Conservation (phyloP, 2,113 vertebrate genomes). For the Mellivora capensis region DNA sequence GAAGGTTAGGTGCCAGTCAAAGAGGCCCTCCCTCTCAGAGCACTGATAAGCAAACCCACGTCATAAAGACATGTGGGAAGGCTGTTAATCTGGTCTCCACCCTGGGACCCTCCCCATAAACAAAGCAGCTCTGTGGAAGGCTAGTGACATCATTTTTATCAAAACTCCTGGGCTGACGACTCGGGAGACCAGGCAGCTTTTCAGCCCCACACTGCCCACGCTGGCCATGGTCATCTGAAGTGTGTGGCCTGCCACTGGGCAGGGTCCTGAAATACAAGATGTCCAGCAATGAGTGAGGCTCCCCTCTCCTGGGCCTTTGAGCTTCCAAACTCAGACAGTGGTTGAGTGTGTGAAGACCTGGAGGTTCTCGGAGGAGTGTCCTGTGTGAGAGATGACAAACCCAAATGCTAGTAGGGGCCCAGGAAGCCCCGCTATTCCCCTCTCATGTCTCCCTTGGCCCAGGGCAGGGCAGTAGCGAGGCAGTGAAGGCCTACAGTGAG, state of each 20-base stretch:
- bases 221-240: not conserved
- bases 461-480: not conserved
- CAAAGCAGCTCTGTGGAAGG: not conserved
- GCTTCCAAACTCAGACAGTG: not conserved
- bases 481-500: fast-evolving
- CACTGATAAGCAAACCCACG: not conserved
- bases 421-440: not conserved
- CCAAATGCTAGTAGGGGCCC: not conserved
- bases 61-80: fast-evolving
- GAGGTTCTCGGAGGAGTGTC: not conserved
- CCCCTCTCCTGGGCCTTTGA: not conserved
- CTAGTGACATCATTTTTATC: not conserved
- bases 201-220: too few relatives aligned
- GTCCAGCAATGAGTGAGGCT: not conserved
- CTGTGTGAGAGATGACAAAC: not conserved
- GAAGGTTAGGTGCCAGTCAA: not conserved
- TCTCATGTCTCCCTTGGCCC: not conserved
- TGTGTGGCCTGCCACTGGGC: fast-evolving
- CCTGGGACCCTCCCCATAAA: not conserved
- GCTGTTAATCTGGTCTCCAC: fast-evolving
- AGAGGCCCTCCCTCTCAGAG: not conserved
- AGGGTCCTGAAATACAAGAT: not conserved
- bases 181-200: not conserved
- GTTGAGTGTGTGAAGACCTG: not conserved
- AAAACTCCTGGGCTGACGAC: not conserved